These are phyloP conservation scores for Macquaria ambigua DNA, from an alignment of 2,113 vertebrate species.

Conservation along the genomic window DNA sequence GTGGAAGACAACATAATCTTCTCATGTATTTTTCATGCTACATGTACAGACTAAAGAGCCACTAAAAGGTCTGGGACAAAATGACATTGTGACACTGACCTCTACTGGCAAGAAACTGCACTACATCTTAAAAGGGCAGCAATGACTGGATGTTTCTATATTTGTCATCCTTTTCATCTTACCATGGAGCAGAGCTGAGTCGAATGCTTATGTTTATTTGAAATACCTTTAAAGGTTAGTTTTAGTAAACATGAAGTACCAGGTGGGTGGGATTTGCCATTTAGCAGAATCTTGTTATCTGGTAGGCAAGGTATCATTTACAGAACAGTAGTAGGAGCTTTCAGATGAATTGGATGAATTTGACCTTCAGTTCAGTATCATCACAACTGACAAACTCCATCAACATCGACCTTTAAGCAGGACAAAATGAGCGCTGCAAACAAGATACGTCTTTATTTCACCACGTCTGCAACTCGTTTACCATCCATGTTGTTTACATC, in stretches of 20 bases:
- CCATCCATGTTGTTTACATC: neutral
- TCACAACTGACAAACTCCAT: neutral
- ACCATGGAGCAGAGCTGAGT: neutral
- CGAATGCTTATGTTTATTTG: neutral
- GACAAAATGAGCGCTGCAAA: neutral
- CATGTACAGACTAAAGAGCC: constrained; percentile 6
- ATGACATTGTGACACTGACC: constrained; percentile 64
- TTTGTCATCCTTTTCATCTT: neutral
- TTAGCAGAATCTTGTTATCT: neutral
- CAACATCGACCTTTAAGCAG: neutral
- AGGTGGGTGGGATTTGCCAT: neutral
- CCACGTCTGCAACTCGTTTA: neutral
- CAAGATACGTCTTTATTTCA: neutral
- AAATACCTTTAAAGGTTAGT: neutral
- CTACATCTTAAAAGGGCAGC: constrained; percentile 23
- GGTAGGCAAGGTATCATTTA: neutral
- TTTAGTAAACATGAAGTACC: neutral
- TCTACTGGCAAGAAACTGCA: constrained; percentile 67
- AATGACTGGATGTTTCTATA: neutral
- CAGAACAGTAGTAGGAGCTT: neutral
- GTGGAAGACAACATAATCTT: neutral
- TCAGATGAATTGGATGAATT: neutral
- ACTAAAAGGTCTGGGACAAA: neutral
- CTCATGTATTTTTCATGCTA: constrained; percentile 21
- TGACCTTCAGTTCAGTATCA: neutral